A percentile compares a stretch with the other conserved stretches of the same genome.
These are phyloP conservation scores for Trichogramma dendrolimi DNA, from an alignment of 2,888 invertebrate species.

Conservation along the genomic window DNA sequence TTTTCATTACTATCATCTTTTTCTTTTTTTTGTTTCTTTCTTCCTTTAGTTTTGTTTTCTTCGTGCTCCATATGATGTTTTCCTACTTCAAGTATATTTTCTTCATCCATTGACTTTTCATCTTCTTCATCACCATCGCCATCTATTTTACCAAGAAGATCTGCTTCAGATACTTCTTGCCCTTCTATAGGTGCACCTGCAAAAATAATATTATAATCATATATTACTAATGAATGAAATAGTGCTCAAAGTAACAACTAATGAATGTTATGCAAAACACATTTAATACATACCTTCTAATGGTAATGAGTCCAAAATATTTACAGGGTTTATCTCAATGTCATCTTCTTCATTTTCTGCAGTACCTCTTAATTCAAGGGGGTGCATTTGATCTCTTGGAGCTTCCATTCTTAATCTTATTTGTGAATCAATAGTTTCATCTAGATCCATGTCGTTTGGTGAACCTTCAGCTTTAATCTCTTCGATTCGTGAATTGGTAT, in stretches of 20 bases:
- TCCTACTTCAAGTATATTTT: slow-evolving; percentile 44
- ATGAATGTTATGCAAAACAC: neutral
- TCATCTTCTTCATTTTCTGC: slow-evolving; percentile 42
- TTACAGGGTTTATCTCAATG: slow-evolving; percentile 40
- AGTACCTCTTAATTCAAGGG: slow-evolving; percentile 38
- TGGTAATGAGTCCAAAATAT: slow-evolving; percentile 48
- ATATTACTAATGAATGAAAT: neutral
- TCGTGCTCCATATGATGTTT: slow-evolving; percentile 48
- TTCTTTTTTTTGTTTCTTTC: slow-evolving; percentile 48
- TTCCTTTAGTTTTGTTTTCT: slow-evolving; percentile 41
- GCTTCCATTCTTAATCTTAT: slow-evolving; percentile 47
- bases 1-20: slow-evolving; percentile 45
- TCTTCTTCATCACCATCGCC: slow-evolving; percentile 45
- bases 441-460: slow-evolving; percentile 49
- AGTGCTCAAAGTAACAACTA: neutral
- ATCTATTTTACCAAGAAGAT: slow-evolving; percentile 45
- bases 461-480: slow-evolving; percentile 48
- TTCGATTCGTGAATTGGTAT: slow-evolving; percentile 40
- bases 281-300: slow-evolving; percentile 28
- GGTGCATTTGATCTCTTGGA: slow-evolving; percentile 35
- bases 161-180: slow-evolving; percentile 49
- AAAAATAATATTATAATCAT: slow-evolving; percentile 8
- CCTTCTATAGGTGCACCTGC: slow-evolving; percentile 49
- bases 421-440: slow-evolving; percentile 49
- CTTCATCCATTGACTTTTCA: slow-evolving; percentile 38